These are phyloP conservation scores for Nipponia nippon DNA, from an alignment of 2,113 vertebrate genomes.

Conservation along the genomic window DNA sequence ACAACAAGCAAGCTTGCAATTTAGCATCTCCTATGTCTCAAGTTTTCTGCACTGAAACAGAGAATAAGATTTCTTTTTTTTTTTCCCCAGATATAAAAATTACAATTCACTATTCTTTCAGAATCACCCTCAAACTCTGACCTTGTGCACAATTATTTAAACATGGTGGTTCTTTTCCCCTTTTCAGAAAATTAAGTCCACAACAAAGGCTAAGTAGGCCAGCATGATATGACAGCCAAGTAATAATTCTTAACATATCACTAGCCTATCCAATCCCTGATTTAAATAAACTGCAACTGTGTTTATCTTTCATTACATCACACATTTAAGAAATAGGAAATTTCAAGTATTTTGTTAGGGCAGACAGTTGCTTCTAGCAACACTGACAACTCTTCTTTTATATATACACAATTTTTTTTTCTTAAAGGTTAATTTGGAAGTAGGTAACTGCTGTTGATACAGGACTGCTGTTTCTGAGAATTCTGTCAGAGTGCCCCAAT, in stretches of 20 bases:
- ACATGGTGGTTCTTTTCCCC: accelerated
- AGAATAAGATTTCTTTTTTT: not conserved
- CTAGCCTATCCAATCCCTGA: not conserved
- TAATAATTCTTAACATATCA: not conserved
- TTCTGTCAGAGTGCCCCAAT: not conserved
- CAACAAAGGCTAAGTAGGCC: not conserved
- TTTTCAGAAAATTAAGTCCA: not conserved
- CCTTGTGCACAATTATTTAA: not conserved
- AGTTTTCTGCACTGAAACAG: not conserved
- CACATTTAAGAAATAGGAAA: not conserved
- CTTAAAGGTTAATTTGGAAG: not conserved
- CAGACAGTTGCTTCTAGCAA: not conserved
- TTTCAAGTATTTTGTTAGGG: not conserved
- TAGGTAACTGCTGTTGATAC: not conserved
- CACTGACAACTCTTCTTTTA: not conserved
- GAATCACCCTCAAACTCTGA: not conserved
- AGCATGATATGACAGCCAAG: not conserved
- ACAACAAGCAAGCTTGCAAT: not conserved
- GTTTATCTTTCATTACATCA: not conserved
- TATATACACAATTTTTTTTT: not conserved
- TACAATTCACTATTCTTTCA: not conserved
- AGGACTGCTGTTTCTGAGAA: not conserved
- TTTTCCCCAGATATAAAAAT: not conserved
- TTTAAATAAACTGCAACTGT: not conserved
- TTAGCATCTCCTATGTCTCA: not conserved